These are phyloP conservation scores for Acanthiza pusilla DNA, from an alignment of 2,797 vertebrate species.

Conservation along the genomic window DNA sequence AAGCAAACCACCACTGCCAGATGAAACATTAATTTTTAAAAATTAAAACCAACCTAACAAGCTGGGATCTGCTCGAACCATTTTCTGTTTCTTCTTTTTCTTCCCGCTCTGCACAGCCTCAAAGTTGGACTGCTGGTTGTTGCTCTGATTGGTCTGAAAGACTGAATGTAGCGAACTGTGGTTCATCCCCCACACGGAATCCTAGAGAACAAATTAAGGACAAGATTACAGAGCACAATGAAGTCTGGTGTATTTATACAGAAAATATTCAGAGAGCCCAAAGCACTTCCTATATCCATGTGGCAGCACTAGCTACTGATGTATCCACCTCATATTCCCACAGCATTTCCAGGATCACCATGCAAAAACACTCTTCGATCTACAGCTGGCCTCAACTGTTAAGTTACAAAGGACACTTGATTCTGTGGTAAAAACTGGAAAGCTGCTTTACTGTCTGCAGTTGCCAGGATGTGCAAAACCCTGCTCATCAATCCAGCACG, in stretches of 20 bases:
- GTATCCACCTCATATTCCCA: not conserved
- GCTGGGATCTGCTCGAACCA: constrained; percentile 98
- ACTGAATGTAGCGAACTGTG: constrained; percentile 85
- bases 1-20: not conserved
- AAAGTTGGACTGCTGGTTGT: constrained; percentile 89
- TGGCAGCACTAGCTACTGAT: not conserved
- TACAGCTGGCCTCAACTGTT: not conserved
- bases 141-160: constrained; percentile 90
- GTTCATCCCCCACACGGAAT: constrained; percentile 89
- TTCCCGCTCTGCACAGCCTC: constrained; percentile 96
- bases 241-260: not conserved
- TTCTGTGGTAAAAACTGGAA: not conserved
- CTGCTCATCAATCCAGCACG: not conserved
- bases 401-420: not conserved
- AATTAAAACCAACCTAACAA: constrained; percentile 84
- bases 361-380: not conserved
- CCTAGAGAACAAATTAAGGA: constrained; percentile 71
- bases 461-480: not conserved
- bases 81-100: constrained; percentile 99
- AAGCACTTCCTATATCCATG: not conserved
- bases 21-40: not conserved
- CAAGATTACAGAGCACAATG: not conserved
- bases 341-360: not conserved
- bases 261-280: not conserved
- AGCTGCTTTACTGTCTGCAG: not conserved